A percentile compares a stretch with the other conserved stretches of the same genome.
These are phyloP conservation scores for Exephanes ischioxanthus DNA, from an alignment of 2,888 invertebrate genomes.

Conservation along the genomic window DNA sequence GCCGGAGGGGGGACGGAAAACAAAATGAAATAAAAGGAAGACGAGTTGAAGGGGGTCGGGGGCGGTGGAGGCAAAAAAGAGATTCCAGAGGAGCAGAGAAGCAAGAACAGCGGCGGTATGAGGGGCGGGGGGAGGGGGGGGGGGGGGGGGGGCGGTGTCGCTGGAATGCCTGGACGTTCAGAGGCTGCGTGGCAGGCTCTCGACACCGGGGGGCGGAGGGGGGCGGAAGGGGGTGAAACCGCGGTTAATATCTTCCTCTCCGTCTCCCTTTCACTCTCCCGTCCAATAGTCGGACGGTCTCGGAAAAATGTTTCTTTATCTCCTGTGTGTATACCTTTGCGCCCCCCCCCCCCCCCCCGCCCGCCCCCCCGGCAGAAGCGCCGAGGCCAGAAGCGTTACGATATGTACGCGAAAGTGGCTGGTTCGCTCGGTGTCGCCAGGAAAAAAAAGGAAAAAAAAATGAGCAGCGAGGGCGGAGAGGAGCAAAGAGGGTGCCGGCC, in stretches of 20 bases:
- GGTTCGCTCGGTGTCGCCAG: constrained; percentile 24
- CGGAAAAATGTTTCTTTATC: constrained; percentile 9
- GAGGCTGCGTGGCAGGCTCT: constrained; percentile 6
- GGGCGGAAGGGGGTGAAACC: constrained; percentile 10
- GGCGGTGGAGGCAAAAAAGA: constrained; percentile 43
- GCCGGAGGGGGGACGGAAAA: constrained; percentile 26
- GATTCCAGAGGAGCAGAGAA: constrained; percentile 60
- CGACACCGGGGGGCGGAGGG: not conserved
- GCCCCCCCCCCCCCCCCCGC: not conserved
- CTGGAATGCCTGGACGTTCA: constrained; percentile 18
- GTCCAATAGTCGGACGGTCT: not conserved
- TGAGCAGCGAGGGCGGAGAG: constrained; percentile 12
- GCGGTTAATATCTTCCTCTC: constrained; percentile 17
- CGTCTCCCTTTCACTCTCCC: constrained; percentile 30
- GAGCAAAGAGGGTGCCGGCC: constrained; percentile 44
- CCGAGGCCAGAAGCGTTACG: constrained; percentile 18
- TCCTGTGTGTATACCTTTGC: not conserved
- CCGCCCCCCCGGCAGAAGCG: not conserved
- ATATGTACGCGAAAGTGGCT: constrained; percentile 53
- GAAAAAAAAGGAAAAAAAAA: constrained; percentile 27
- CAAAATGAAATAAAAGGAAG: constrained; percentile 36
- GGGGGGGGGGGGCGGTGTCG: constrained; percentile 4
- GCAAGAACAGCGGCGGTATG: constrained; percentile 32
- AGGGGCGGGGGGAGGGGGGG: constrained; percentile 14
- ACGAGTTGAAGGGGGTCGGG: too few species aligned